Evolutionary conservation across 2,797 vertebrate species (phyloP).

Genomic region (Poecilia gillii): DNA sequence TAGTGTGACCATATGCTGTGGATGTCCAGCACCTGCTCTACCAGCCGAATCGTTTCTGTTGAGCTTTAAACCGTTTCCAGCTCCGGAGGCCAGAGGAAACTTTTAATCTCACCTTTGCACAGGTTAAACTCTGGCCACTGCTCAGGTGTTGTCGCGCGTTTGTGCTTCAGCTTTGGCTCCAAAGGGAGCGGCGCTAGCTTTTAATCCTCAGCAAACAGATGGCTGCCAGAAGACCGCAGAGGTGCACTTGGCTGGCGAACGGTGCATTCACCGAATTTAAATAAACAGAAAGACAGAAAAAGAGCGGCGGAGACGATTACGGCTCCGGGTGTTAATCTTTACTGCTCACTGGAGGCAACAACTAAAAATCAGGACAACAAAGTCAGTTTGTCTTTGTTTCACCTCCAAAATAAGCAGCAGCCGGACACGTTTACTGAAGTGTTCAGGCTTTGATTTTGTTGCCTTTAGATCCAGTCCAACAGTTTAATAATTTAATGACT

Average conservation of each 20-base stretch:
- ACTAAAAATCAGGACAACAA: not conserved
- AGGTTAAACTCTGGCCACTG: not conserved
- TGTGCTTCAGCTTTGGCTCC: not conserved
- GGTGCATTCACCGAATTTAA: not conserved
- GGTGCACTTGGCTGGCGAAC: not conserved
- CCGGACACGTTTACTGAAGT: not conserved
- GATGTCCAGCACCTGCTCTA: not conserved
- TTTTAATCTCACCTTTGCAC: not conserved
- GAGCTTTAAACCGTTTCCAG: not conserved
- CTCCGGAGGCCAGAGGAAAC: not conserved
- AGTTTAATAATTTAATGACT: not conserved
- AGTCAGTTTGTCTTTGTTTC: not conserved
- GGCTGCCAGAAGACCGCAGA: constrained; percentile 20
- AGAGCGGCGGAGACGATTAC: not conserved
- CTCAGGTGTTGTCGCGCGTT: constrained; percentile 5
- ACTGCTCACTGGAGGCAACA: not conserved
- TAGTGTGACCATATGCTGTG: not conserved
- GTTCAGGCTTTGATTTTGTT: not conserved
- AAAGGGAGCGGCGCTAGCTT: not conserved
- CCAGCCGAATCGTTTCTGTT: not conserved
- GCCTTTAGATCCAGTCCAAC: not conserved
- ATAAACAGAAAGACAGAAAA: not conserved
- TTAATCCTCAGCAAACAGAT: constrained; percentile 1
- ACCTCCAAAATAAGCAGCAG: not conserved
- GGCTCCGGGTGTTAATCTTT: not conserved